These are phyloP conservation scores for Latheticus oryzae DNA, from an alignment of 2,888 invertebrate genomes.

Conservation along the genomic window DNA sequence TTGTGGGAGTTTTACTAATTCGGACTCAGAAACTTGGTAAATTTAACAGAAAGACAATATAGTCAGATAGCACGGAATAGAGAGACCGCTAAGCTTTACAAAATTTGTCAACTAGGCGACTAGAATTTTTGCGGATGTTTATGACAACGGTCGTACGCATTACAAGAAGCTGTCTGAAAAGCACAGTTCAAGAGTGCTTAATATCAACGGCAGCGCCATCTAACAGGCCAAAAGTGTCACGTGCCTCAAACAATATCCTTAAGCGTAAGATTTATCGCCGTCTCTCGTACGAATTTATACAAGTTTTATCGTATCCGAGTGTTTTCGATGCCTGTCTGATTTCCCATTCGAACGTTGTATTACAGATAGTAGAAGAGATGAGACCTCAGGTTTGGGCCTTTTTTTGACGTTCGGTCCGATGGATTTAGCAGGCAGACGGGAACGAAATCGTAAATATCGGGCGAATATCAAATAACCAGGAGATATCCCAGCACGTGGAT, in stretches of 20 bases:
- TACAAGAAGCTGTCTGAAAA: constrained; percentile 48
- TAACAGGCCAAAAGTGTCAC: constrained; percentile 59
- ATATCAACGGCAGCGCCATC: constrained; percentile 58
- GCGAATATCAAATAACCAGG: constrained; percentile 62
- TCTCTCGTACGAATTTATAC: constrained; percentile 61
- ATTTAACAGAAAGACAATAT: too few relatives aligned
- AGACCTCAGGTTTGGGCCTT: constrained; percentile 46
- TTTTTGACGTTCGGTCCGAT: constrained; percentile 55
- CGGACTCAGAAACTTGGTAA: too few relatives aligned
- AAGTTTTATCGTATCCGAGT: constrained; percentile 61
- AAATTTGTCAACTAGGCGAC: background rate
- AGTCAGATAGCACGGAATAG: too few relatives aligned
- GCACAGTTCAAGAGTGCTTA: constrained; percentile 56
- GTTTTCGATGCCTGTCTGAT: constrained; percentile 53
- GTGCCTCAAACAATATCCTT: constrained; percentile 63
- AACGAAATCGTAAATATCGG: constrained; percentile 62
- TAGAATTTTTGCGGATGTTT: background rate
- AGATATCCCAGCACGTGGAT: constrained; percentile 43
- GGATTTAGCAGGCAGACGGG: constrained; percentile 57
- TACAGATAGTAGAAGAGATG: constrained; percentile 52
- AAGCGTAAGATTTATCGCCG: constrained; percentile 59
- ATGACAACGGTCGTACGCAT: constrained; percentile 33
- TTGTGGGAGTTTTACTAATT: constrained; percentile 1
- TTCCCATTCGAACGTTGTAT: constrained; percentile 55
- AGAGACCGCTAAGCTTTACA: background rate